Conservation (phyloP, 2,113 vertebrate genomes). For the Corythaixoides concolor region DNA sequence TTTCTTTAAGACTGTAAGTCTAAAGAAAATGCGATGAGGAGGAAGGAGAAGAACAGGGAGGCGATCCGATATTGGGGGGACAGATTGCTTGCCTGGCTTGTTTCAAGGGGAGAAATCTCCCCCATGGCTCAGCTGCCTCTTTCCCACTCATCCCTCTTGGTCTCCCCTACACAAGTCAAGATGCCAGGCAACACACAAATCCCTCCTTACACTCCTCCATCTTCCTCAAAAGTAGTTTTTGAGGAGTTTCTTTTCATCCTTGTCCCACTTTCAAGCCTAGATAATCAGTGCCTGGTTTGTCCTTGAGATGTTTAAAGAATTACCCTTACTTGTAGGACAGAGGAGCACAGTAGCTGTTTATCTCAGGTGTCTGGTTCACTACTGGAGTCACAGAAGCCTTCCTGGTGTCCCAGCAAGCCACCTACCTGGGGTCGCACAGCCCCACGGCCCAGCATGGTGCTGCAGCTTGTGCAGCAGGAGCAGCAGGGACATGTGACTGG, state of each 20-base stretch:
- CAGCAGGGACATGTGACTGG: background rate
- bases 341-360: fast-evolving
- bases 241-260: background rate
- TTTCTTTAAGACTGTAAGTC: background rate
- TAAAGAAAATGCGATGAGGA: background rate
- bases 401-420: no score
- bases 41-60: background rate
- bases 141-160: background rate
- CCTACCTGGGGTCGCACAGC: background rate
- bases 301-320: background rate
- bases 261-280: background rate
- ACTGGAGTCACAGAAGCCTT: background rate
- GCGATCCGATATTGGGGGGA: fast-evolving
- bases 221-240: background rate
- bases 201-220: background rate
- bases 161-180: background rate
- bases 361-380: background rate
- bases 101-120: background rate
- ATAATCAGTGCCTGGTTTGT: background rate
- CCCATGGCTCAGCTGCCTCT: fast-evolving
- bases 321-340: background rate
- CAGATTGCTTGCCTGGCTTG: background rate
- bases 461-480: fast-evolving
- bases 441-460: no score
- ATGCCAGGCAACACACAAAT: background rate